Base-by-base conservation (phyloP, 2,888 invertebrate genomes). In the Lithophane socia region DNA sequence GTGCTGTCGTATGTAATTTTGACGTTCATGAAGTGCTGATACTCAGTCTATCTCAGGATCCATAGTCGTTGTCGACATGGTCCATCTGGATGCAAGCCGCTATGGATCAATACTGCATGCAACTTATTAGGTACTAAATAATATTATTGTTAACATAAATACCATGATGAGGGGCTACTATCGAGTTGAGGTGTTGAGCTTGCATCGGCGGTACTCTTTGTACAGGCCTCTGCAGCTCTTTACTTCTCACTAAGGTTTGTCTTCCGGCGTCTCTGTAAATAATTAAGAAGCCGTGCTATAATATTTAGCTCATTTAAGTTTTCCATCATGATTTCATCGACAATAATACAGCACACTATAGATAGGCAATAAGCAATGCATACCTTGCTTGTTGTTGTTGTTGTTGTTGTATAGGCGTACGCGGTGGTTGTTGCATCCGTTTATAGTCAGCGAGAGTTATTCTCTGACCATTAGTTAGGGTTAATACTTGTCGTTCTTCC, bases 121-220 rank as follows among this genome's bases (percentile, higher is more conserved):
- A 49, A 72, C n/a, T 47, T 54, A 52, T 44, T 60, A 42, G 47
- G 29, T 21, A 37, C 4, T 47, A 37, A 37, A n/a, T 44, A 56
- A 56, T 42, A 49, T 47, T 9, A 44, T 44, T 61, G 18, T 12
- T 7, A 21, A 49, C n/a, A 24, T 58, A 71, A 68, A 71, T 87
- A 94, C 94, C 94, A 80, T 86, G 89, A 72, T 89, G 93, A 75
- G 92, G 90, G 37, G 92, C 87, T 87, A 77, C 80, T 58, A 66
- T 79, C 0, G 69, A 83, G 67, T 67, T 81, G 58, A 84, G 94
- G 77, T 91, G 94, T 75, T 94, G 95, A 29, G 95, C 91, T 90
- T 96, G 96, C 95, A 97, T 94, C 0, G 97, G 97, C 54, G 94
- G 93, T 63, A 97, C 97, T 90, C 96, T 91, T 86, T 97, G 97